Percentiles rank a stretch among this genome's conserved stretches.
Evolutionary conservation across 2,888 invertebrate species (phyloP).

Genomic region (Mesorhabditis sp.): DNA sequence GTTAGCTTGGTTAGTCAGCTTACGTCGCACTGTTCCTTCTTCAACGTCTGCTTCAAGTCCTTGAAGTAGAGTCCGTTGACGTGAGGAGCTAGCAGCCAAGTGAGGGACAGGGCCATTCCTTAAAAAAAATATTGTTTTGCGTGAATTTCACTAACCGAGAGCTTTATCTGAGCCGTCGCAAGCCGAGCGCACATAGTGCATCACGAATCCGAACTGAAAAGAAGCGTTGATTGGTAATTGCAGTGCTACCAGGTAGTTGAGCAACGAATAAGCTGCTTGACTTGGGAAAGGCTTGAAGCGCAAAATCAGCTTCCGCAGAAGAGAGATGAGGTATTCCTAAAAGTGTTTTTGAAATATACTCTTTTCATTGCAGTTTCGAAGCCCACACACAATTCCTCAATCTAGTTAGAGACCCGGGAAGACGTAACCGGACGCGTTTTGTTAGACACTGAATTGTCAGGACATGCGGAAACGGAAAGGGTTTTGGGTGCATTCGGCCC

Average conservation of each 20-base stretch:
- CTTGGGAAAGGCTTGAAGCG: slow-evolving; percentile 62
- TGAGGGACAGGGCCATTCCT: slow-evolving; percentile 81
- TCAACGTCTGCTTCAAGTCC: slow-evolving; percentile 92
- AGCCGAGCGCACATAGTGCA: slow-evolving; percentile 96
- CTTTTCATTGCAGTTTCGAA: not conserved
- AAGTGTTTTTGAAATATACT: slow-evolving; percentile 57
- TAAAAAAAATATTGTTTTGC: slow-evolving; percentile 56
- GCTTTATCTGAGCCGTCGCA: slow-evolving; percentile 86
- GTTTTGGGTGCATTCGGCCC: not conserved
- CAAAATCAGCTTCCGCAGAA: slow-evolving; percentile 85
- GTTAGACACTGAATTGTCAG: no score
- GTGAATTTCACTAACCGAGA: slow-evolving; percentile 66
- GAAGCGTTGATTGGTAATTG: not conserved
- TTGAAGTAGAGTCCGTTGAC: slow-evolving; percentile 99
- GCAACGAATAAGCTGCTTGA: slow-evolving; percentile 93
- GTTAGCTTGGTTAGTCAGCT: slow-evolving; percentile 33
- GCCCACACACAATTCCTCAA: no score
- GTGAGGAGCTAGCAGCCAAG: slow-evolving; percentile 97
- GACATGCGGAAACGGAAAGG: no score
- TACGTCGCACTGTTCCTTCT: slow-evolving; percentile 96
- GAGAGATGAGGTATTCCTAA: slow-evolving; percentile 83
- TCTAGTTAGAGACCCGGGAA: no score
- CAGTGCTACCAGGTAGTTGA: slow-evolving; percentile 81
- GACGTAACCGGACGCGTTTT: no score
- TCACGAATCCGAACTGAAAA: slow-evolving; percentile 81